Conservation (phyloP, 1,140 invertebrate genomes). For the Protaetia brevitarsis region DNA sequence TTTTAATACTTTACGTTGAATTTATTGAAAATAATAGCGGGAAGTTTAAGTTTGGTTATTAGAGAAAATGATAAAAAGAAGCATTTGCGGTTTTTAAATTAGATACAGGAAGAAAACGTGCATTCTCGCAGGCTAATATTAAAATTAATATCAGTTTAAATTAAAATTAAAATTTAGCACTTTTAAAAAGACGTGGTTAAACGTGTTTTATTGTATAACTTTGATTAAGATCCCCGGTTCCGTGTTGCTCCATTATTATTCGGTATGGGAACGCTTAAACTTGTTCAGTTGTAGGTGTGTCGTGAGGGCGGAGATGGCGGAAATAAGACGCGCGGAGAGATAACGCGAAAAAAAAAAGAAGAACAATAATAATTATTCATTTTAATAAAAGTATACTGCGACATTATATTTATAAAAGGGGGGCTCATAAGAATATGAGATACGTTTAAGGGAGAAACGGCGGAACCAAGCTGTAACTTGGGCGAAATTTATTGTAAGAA, state of each 20-base stretch:
- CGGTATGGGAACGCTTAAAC: not conserved
- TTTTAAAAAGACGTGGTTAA: not conserved
- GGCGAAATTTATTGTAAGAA: constrained; percentile 23
- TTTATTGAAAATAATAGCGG: too few species aligned
- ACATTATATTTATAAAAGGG: constrained; percentile 10
- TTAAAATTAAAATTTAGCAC: constrained; percentile 3
- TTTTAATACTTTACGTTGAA: too few species aligned
- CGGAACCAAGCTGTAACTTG: not conserved
- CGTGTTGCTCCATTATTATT: not conserved
- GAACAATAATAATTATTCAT: constrained; percentile 20
- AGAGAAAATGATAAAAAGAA: too few species aligned
- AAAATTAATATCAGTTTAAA: not conserved
- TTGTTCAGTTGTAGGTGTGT: not conserved
- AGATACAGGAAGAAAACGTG: not conserved
- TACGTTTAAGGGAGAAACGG: constrained; percentile 2
- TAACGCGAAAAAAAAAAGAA: not conserved
- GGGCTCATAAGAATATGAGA: not conserved
- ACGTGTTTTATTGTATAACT: constrained; percentile 3
- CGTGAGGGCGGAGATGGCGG: not conserved
- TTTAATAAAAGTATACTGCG: constrained; percentile 20
- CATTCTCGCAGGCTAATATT: not conserved
- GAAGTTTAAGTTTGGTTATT: too few species aligned
- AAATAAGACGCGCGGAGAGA: not conserved
- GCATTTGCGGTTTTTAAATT: not conserved
- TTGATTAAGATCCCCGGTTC: not conserved